Conservation (phyloP, 2,113 vertebrate species). For the Aptenodytes patagonicus region DNA sequence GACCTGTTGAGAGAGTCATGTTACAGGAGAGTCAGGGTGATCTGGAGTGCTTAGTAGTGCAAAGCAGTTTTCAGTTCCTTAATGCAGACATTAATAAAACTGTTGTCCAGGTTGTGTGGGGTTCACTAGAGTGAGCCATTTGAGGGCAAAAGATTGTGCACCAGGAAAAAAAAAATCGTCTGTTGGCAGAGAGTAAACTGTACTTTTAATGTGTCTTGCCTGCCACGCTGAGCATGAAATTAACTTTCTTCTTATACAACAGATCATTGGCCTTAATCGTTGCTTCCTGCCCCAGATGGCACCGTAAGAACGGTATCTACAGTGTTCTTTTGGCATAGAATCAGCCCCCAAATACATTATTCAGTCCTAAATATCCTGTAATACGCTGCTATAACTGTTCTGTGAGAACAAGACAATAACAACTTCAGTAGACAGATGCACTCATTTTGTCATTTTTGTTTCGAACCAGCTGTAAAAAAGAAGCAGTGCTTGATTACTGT, state of each 20-base stretch:
- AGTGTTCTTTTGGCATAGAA: background rate
- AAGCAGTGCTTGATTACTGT: constrained; percentile 1
- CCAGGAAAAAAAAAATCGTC: background rate
- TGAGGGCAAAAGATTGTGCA: background rate
- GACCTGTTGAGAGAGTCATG: rapidly evolving
- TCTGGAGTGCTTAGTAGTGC: background rate
- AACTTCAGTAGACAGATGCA: background rate
- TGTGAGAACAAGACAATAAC: background rate
- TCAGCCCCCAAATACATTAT: background rate
- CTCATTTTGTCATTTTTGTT: constrained; percentile 40
- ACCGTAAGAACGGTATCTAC: background rate
- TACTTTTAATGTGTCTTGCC: background rate
- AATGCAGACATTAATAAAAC: rapidly evolving
- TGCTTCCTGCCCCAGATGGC: background rate
- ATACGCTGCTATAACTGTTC: background rate
- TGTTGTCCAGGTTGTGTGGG: background rate
- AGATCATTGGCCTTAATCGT: background rate
- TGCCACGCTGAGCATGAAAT: background rate
- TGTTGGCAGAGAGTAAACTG: background rate
- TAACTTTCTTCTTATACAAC: background rate
- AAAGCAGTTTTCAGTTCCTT: background rate
- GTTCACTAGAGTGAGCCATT: background rate
- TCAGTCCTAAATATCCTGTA: background rate
- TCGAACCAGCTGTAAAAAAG: constrained; percentile 18
- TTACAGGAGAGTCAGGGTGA: background rate